A percentile compares a stretch with the other conserved stretches of the same genome.
Conservation (phyloP, 2,113 vertebrate species). For the Cygnus buccinator region DNA sequence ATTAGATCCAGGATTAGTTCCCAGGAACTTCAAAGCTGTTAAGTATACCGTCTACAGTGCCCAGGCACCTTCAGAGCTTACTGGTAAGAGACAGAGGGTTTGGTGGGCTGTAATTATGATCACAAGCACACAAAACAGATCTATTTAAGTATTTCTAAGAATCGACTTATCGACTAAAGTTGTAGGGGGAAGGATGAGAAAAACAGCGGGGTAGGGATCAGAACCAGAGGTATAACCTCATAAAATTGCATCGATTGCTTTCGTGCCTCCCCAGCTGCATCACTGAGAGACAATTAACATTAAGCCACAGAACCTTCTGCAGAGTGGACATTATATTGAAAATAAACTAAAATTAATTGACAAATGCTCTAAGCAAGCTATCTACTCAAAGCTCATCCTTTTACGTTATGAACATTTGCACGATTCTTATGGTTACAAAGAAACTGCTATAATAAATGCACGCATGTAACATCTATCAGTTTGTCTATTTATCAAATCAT, state of each 20-base stretch:
- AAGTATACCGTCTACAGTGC: not conserved
- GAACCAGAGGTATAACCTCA: not conserved
- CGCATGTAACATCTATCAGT: not conserved
- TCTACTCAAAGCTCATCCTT: not conserved
- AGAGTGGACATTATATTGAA: not conserved
- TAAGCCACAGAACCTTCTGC: not conserved
- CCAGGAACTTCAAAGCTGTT: not conserved
- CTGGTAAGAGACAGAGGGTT: not conserved
- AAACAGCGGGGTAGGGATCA: not conserved
- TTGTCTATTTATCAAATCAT: not conserved
- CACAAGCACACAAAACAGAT: not conserved
- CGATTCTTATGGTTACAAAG: not conserved
- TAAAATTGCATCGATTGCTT: not conserved
- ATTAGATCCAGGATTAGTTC: not conserved
- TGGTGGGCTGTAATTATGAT: not conserved
- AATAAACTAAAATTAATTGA: not conserved
- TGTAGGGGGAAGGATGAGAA: not conserved
- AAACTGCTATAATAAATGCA: not conserved
- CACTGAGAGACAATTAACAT: not conserved
- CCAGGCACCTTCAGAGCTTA: not conserved
- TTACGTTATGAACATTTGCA: fast-evolving
- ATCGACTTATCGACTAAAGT: not conserved
- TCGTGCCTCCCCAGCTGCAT: not conserved
- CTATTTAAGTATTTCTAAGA: not conserved
- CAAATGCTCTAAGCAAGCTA: not conserved